A percentile compares a stretch with the other conserved stretches of the same genome.
These are phyloP conservation scores for Protosalanx chinensis DNA, from an alignment of 2,797 vertebrate genomes.

Conservation along the genomic window DNA sequence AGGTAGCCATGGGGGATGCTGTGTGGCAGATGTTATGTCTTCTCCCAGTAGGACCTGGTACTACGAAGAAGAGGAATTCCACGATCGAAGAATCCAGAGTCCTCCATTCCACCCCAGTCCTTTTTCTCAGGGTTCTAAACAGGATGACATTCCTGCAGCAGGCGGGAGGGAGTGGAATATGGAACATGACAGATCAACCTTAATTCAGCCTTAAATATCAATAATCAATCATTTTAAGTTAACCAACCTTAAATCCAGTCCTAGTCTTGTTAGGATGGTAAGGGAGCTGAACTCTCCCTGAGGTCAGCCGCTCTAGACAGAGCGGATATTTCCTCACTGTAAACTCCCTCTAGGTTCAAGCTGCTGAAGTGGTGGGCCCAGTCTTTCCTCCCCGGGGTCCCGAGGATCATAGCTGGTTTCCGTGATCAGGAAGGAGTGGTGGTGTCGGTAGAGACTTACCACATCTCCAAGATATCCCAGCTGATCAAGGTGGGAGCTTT, in stretches of 20 bases:
- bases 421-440: slow-evolving; percentile 81
- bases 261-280: not conserved
- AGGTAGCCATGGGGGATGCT: slow-evolving; percentile 65
- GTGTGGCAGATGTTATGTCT: not conserved
- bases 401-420: slow-evolving; percentile 84
- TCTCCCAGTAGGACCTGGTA: too few species aligned
- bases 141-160: too few species aligned
- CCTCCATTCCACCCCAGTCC: too few species aligned
- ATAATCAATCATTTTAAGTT: not conserved
- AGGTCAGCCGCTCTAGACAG: not conserved
- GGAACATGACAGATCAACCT: too few species aligned
- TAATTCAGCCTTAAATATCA: too few species aligned
- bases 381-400: slow-evolving; percentile 83
- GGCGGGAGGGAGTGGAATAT: too few species aligned
- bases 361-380: slow-evolving; percentile 84
- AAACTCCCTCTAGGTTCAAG: slow-evolving; percentile 68
- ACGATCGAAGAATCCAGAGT: too few species aligned
- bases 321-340: not conserved
- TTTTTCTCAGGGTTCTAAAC: too few species aligned
- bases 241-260: not conserved
- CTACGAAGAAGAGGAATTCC: too few species aligned
- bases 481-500: slow-evolving; percentile 77
- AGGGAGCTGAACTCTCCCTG: not conserved
- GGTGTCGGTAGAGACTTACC: slow-evolving; percentile 78
- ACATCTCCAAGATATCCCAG: slow-evolving; percentile 84